Evolutionary conservation across 2,113 vertebrate species (phyloP).

Genomic region (Pseudopipra pipra): DNA sequence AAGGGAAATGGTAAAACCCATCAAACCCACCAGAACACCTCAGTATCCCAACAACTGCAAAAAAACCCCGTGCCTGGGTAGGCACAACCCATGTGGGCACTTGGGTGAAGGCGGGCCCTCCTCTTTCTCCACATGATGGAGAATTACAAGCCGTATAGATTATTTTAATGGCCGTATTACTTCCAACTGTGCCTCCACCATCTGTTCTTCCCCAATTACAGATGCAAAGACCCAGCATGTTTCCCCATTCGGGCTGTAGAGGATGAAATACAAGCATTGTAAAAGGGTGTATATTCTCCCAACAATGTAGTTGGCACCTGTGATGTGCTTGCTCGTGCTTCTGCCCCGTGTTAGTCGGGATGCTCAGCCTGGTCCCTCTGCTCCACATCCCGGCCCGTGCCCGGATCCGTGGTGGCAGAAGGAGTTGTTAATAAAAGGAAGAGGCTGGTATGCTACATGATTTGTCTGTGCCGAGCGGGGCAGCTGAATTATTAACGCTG

Average conservation of each 20-base stretch:
- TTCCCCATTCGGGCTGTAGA: conserved; percentile 75
- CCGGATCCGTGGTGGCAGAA: fast-evolving
- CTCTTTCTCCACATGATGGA: conserved; percentile 40
- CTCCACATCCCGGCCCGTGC: fast-evolving
- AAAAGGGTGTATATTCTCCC: conserved; percentile 69
- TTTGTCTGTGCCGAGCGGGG: not conserved
- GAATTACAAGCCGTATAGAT: conserved; percentile 76
- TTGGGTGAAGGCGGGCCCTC: not conserved
- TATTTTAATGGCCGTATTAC: conserved; percentile 78
- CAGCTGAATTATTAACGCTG: not conserved
- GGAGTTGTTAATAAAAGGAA: not conserved
- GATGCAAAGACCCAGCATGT: conserved; percentile 78
- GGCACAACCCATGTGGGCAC: not conserved
- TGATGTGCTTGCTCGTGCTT: not conserved
- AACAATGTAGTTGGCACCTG: conserved; percentile 70
- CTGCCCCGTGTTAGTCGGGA: not conserved
- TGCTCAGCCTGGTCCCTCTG: not conserved
- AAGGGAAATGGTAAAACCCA: not conserved
- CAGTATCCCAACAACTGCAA: not conserved
- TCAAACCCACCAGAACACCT: not conserved
- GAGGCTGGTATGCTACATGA: not conserved
- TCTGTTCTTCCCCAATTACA: conserved; percentile 80
- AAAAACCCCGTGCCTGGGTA: not conserved
- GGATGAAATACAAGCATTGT: conserved; percentile 73
- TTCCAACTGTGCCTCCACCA: conserved; percentile 72